A percentile compares a stretch with the other conserved stretches of the same genome.
Evolutionary conservation across 2,888 invertebrate genomes (phyloP).

Genomic region (Noctua janthina): DNA sequence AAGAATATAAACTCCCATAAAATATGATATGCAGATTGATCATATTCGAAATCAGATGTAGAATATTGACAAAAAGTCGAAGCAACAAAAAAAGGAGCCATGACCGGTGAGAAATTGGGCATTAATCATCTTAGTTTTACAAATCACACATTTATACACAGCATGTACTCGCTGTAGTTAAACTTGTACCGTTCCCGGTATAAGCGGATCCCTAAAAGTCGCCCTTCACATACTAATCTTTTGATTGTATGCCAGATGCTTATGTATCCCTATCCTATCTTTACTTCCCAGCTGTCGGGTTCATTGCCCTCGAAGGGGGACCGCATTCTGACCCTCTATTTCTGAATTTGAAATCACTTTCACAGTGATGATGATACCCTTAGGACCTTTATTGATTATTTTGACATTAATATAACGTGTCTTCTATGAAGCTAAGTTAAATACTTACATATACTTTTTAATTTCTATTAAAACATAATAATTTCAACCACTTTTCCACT

Average conservation of each 20-base stretch:
- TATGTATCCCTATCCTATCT: conserved; percentile 59
- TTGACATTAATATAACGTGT: neutral
- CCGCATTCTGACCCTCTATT: conserved; percentile 51
- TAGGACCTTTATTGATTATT: neutral
- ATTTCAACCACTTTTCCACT: conserved; percentile 10
- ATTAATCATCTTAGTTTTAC: neutral
- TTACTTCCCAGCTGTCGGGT: conserved; percentile 80
- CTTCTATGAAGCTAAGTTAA: neutral
- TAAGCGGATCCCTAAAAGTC: conserved; percentile 19
- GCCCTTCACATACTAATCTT: conserved; percentile 40
- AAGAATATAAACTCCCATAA: neutral
- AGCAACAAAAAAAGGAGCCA: neutral
- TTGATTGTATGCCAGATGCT: conserved; percentile 59
- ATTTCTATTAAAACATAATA: neutral
- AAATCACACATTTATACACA: neutral
- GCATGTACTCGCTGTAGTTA: neutral
- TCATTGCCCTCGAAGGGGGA: conserved; percentile 77
- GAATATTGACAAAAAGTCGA: neutral
- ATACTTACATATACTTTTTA: neutral
- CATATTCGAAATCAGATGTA: neutral
- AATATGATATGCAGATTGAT: neutral
- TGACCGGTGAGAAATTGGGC: neutral
- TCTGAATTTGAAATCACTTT: conserved; percentile 23
- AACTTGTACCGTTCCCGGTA: neutral
- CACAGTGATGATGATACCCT: neutral